A percentile compares a stretch with the other conserved stretches of the same genome.
Conservation (phyloP, 2,888 invertebrate species). For the Epinotia demarniana region DNA sequence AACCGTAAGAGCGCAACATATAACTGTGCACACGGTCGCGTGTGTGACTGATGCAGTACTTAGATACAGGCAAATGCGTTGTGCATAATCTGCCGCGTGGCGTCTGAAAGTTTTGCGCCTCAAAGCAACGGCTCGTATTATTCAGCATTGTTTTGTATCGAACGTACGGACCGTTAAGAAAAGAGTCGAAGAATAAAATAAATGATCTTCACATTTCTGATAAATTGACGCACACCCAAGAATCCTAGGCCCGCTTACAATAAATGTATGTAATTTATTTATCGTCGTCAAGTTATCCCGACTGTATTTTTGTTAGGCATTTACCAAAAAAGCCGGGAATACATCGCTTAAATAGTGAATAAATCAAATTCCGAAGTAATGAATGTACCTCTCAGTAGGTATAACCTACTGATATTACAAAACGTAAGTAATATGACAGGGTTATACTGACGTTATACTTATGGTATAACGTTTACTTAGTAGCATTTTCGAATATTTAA, state of each 20-base stretch:
- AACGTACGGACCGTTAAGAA: slow-evolving; percentile 19
- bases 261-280: slow-evolving; percentile 36
- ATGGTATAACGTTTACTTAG: too few relatives aligned
- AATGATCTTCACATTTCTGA: slow-evolving; percentile 28
- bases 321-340: slow-evolving; percentile 9
- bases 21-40: slow-evolving; percentile 27
- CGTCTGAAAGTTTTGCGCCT: slow-evolving; percentile 51
- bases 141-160: slow-evolving; percentile 47
- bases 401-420: not conserved
- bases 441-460: too few relatives aligned
- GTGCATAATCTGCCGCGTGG: slow-evolving; percentile 48
- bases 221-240: slow-evolving; percentile 25
- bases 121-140: slow-evolving; percentile 47
- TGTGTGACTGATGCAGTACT: slow-evolving; percentile 30
- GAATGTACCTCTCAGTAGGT: not conserved
- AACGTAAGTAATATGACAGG: too few relatives aligned
- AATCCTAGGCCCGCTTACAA: slow-evolving; percentile 11
- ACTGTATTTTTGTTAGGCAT: slow-evolving; percentile 13
- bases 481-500: too few relatives aligned
- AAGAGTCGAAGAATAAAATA: slow-evolving; percentile 34
- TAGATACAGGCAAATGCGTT: slow-evolving; percentile 40
- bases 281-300: slow-evolving; percentile 31
- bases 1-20: slow-evolving; percentile 36
- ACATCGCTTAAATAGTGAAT: slow-evolving; percentile 21
- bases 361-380: slow-evolving; percentile 12